Conservation (phyloP, 2,888 invertebrate genomes). For the Notodonta dromedarius region DNA sequence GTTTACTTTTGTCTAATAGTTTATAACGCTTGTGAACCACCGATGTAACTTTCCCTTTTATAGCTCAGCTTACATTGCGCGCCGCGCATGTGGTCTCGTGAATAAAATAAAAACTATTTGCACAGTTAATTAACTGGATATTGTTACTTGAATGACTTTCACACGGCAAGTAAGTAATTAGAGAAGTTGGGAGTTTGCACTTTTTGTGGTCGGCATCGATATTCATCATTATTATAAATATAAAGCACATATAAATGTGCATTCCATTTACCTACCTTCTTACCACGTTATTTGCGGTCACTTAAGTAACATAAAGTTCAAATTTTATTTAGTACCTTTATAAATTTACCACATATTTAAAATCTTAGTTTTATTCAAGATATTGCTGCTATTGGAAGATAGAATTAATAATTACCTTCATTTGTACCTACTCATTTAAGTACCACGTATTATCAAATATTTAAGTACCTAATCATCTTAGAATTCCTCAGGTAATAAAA, state of each 20-base stretch:
- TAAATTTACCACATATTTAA: too few species aligned
- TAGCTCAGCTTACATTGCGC: slow-evolving; percentile 45
- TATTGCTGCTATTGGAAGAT: too few species aligned
- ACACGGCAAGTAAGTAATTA: slow-evolving; percentile 37
- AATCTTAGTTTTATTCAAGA: too few species aligned
- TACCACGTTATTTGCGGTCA: too few species aligned
- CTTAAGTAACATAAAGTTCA: too few species aligned
- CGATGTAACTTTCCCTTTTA: slow-evolving; percentile 35
- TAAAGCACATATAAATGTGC: too few species aligned
- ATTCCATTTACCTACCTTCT: not conserved
- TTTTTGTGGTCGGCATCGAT: slow-evolving; percentile 41
- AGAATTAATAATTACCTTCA: too few species aligned
- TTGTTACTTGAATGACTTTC: slow-evolving; percentile 40
- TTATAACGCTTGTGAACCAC: not conserved
- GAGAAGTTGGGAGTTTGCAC: slow-evolving; percentile 44
- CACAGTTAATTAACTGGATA: slow-evolving; percentile 30
- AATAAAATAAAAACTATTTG: slow-evolving; percentile 42
- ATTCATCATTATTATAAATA: slow-evolving; percentile 11
- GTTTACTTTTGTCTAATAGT: not conserved
- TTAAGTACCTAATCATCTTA: too few species aligned
- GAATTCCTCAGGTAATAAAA: too few species aligned
- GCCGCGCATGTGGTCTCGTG: slow-evolving; percentile 35
- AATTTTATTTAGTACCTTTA: too few species aligned
- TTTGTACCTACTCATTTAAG: too few species aligned
- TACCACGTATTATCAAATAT: too few species aligned